These are phyloP conservation scores for Drosophila rhopaloa DNA, from an alignment of 1,140 invertebrate genomes.

Conservation along the genomic window DNA sequence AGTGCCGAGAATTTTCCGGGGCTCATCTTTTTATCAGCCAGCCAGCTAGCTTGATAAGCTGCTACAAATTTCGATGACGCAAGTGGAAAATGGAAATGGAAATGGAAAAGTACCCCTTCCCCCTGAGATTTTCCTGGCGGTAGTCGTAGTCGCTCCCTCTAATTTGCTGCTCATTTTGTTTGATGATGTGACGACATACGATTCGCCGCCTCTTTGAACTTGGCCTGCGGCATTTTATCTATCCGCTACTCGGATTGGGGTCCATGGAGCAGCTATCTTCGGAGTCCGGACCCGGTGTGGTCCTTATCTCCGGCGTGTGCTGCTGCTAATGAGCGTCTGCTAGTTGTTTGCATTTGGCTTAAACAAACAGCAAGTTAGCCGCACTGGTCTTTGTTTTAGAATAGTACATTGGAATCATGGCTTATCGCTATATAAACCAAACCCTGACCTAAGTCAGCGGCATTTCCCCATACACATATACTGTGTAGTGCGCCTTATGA, in stretches of 20 bases:
- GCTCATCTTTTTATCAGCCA: slow-evolving; percentile 41
- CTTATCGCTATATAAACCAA: slow-evolving; percentile 23
- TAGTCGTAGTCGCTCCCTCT: slow-evolving; percentile 51
- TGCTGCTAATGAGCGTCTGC: slow-evolving; percentile 41
- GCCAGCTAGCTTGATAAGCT: slow-evolving; percentile 48
- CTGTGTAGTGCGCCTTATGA: slow-evolving; percentile 1
- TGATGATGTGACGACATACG: slow-evolving; percentile 65
- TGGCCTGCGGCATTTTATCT: slow-evolving; percentile 36
- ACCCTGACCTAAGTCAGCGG: slow-evolving; percentile 31
- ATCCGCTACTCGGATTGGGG: slow-evolving; percentile 14
- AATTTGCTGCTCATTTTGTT: slow-evolving; percentile 75
- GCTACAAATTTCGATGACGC: slow-evolving; percentile 78
- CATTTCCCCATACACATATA: neutral
- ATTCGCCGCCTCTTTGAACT: slow-evolving; percentile 64
- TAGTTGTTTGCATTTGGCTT: slow-evolving; percentile 55
- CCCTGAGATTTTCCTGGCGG: slow-evolving; percentile 3
- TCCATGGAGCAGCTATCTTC: slow-evolving; percentile 21
- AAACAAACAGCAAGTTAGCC: slow-evolving; percentile 42
- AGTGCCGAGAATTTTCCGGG: slow-evolving; percentile 20
- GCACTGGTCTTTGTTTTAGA: slow-evolving; percentile 19
- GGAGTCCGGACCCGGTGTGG: slow-evolving; percentile 48
- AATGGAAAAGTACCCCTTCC: slow-evolving; percentile 21
- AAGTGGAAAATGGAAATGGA: slow-evolving; percentile 49
- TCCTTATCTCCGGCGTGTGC: slow-evolving; percentile 68
- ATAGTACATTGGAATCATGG: neutral